Conservation (phyloP, 1,140 invertebrate species). For the Eriosoma lanigerum region DNA sequence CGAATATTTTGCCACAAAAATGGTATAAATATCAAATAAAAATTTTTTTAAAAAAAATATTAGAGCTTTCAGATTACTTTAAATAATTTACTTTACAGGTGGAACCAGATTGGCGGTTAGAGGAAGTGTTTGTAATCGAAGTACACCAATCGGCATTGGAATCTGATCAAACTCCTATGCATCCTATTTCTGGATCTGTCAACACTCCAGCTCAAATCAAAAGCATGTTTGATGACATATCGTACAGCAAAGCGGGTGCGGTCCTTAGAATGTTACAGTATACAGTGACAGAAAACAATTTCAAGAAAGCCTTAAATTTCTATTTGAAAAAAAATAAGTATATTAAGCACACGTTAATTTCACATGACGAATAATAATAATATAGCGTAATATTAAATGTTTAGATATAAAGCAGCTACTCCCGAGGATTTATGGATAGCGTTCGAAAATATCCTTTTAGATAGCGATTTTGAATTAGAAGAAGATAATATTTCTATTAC, state of each 20-base stretch:
- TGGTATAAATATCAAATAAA: background rate
- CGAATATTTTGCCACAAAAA: conserved; percentile 54
- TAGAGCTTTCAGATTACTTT: no score
- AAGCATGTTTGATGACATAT: conserved; percentile 92
- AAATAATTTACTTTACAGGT: no score
- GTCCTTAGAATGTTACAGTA: conserved; percentile 77
- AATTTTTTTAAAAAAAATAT: no score
- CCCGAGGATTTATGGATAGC: conserved; percentile 52
- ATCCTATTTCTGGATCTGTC: conserved; percentile 86
- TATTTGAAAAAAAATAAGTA: conserved; percentile 23
- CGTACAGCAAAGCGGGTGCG: conserved; percentile 78
- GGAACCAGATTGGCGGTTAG: conserved; percentile 56
- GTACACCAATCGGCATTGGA: conserved; percentile 60
- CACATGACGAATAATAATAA: no score
- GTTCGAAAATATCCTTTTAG: conserved; percentile 44
- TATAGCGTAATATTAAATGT: background rate
- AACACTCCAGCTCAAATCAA: conserved; percentile 86
- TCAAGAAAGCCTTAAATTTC: conserved; percentile 60
- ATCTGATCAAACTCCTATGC: conserved; percentile 62
- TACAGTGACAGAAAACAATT: conserved; percentile 67
- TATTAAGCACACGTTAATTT: background rate
- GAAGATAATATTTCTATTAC: background rate
- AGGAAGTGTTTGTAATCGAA: conserved; percentile 60
- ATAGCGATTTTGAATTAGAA: background rate
- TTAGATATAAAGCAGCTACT: conserved; percentile 44